Conservation (phyloP, 2,888 invertebrate genomes). For the Drosophila acutilabella region DNA sequence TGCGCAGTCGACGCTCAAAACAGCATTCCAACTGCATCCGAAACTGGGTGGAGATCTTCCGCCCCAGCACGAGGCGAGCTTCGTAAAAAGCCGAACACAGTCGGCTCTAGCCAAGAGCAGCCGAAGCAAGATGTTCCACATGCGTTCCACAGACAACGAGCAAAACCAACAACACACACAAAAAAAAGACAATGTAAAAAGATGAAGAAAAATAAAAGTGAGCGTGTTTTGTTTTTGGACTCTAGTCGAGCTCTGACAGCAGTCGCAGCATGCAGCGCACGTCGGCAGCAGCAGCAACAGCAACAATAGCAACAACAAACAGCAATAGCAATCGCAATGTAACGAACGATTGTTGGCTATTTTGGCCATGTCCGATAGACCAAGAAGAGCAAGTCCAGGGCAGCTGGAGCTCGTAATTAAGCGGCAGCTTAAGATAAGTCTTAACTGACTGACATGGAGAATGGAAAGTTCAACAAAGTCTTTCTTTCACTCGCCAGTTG, state of each 20-base stretch:
- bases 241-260: slow-evolving; percentile 29
- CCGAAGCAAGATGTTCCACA: slow-evolving; percentile 47
- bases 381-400: slow-evolving; percentile 48
- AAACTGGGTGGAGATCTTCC: slow-evolving; percentile 84
- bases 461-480: slow-evolving; percentile 74
- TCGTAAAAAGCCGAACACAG: slow-evolving; percentile 25
- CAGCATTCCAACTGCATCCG: slow-evolving; percentile 82
- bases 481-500: slow-evolving; percentile 60
- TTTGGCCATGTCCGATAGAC: slow-evolving; percentile 15
- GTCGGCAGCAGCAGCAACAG: slow-evolving; percentile 46
- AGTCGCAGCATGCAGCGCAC: slow-evolving; percentile 56
- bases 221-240: slow-evolving; percentile 43
- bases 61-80: slow-evolving; percentile 69
- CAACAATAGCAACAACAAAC: slow-evolving; percentile 12
- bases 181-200: background rate
- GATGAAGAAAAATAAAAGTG: slow-evolving; percentile 58
- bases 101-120: slow-evolving; percentile 37
- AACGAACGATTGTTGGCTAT: slow-evolving; percentile 31
- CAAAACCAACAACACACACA: slow-evolving; percentile 18
- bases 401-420: slow-evolving; percentile 57
- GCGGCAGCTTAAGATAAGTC: slow-evolving; percentile 65
- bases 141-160: slow-evolving; percentile 58
- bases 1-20: slow-evolving; percentile 44
- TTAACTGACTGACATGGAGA: slow-evolving; percentile 65
- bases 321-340: slow-evolving; percentile 16